These are phyloP conservation scores for Bhutanitis thaidina DNA, from an alignment of 2,888 invertebrate species.

Conservation along the genomic window DNA sequence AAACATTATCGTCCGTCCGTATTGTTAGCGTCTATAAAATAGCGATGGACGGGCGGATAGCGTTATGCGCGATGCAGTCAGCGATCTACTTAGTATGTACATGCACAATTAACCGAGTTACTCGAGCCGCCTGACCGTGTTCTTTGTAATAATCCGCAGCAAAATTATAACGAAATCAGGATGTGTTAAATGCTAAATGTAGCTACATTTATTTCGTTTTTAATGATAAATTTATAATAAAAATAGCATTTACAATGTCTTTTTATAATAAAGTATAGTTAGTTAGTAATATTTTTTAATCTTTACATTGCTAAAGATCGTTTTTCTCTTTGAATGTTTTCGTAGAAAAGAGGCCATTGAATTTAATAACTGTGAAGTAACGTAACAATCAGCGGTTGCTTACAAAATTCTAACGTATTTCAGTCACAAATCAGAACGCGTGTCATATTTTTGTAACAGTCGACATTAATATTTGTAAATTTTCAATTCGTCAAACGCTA, in stretches of 20 bases:
- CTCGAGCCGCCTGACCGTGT: slow-evolving; percentile 50
- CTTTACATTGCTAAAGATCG: no score
- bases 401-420: not conserved
- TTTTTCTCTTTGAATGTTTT: no score
- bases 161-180: slow-evolving; percentile 13
- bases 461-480: slow-evolving; percentile 14
- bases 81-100: slow-evolving; percentile 31
- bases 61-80: slow-evolving; percentile 23
- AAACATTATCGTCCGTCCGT: not conserved
- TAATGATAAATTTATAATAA: no score
- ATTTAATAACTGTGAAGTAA: not conserved
- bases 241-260: no score
- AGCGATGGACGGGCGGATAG: slow-evolving; percentile 25
- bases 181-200: slow-evolving; percentile 3
- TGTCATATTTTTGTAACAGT: slow-evolving; percentile 12
- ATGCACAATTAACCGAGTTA: slow-evolving; percentile 50
- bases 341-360: not conserved
- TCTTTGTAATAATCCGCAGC: slow-evolving; percentile 25
- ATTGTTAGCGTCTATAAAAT: slow-evolving; percentile 18
- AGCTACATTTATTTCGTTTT: no score
- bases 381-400: not conserved
- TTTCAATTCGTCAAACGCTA: slow-evolving; percentile 14
- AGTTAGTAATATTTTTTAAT: no score
- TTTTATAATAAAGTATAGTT: no score
- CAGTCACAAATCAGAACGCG: not conserved